A percentile compares a stretch with the other conserved stretches of the same genome.
These are phyloP conservation scores for Percina caprodes DNA, from an alignment of 2,113 vertebrate genomes.

Conservation along the genomic window DNA sequence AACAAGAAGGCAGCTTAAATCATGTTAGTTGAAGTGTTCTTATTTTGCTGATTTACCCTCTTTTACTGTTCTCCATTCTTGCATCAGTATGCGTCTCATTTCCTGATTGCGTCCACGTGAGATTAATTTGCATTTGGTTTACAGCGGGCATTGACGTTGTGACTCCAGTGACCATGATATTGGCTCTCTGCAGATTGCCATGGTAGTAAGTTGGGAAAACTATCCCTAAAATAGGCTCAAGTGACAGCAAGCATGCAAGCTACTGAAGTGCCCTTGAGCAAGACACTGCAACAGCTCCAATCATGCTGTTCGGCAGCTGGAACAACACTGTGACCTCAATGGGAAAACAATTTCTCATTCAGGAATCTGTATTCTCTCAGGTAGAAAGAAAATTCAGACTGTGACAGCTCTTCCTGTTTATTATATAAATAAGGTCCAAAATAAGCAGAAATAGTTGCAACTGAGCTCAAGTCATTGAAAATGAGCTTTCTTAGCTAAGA, in stretches of 20 bases:
- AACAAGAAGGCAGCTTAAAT: background rate
- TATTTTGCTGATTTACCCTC: conserved; percentile 23
- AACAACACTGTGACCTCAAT: conserved; percentile 36
- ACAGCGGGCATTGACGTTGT: conserved; percentile 10
- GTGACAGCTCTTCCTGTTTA: conserved; percentile 30
- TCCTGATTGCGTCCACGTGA: conserved; percentile 31
- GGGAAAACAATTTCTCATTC: conserved; percentile 13
- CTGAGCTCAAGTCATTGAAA: conserved; percentile 14
- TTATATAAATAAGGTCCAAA: conserved; percentile 33
- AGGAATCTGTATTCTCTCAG: background rate
- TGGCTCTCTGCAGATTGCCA: conserved; percentile 29
- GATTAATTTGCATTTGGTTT: conserved; percentile 57
- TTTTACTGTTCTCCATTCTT: background rate
- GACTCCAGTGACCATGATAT: conserved; percentile 37
- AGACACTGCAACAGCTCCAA: conserved; percentile 24
- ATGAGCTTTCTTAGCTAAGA: background rate
- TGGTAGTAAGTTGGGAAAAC: conserved; percentile 2
- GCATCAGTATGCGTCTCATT: conserved; percentile 12
- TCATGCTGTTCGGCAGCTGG: conserved; percentile 13
- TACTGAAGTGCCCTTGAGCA: conserved; percentile 37
- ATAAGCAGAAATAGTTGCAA: background rate
- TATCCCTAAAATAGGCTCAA: conserved; percentile 14
- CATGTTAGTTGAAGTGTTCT: background rate
- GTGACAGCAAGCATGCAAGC: conserved; percentile 30
- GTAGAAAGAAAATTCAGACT: conserved; percentile 3